Evolutionary conservation across 2,113 vertebrate species (phyloP).

Genomic region (Tiliqua scincoides): DNA sequence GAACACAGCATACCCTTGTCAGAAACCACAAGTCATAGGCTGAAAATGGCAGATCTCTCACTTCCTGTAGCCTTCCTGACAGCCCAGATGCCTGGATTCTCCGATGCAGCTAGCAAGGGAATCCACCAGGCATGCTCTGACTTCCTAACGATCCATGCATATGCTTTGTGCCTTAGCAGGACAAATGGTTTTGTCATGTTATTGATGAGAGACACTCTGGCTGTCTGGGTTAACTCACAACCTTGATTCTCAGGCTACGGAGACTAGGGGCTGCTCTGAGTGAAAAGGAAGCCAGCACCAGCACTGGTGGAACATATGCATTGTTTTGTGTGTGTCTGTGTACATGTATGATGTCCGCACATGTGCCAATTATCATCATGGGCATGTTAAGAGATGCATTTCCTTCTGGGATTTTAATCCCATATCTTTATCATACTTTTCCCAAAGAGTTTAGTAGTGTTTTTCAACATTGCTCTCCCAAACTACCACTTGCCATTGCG

Average conservation of each 20-base stretch:
- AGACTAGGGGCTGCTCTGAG: not conserved
- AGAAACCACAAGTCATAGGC: slow-evolving; percentile 7
- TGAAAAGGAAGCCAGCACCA: no score
- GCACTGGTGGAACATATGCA: no score
- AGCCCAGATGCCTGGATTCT: slow-evolving; percentile 43
- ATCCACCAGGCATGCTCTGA: slow-evolving; percentile 11
- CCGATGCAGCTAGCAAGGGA: slow-evolving; percentile 21
- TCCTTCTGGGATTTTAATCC: no score
- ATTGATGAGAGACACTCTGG: slow-evolving; percentile 28
- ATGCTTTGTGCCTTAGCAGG: slow-evolving; percentile 48
- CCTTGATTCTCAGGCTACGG: not conserved
- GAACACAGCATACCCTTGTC: not conserved
- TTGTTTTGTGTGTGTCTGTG: no score
- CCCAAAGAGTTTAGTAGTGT: no score
- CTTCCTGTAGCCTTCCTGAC: slow-evolving; percentile 26
- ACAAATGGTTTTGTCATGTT: slow-evolving; percentile 41
- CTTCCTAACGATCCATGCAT: slow-evolving; percentile 47
- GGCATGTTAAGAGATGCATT: no score
- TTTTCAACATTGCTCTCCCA: no score
- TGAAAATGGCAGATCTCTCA: slow-evolving; percentile 37
- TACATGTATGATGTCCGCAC: no score
- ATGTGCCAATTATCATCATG: no score
- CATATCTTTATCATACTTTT: no score
- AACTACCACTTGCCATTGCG: no score
- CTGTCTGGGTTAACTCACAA: not conserved